Base-by-base conservation (phyloP, 2,888 invertebrate species). In the Mesochorus sp. region DNA sequence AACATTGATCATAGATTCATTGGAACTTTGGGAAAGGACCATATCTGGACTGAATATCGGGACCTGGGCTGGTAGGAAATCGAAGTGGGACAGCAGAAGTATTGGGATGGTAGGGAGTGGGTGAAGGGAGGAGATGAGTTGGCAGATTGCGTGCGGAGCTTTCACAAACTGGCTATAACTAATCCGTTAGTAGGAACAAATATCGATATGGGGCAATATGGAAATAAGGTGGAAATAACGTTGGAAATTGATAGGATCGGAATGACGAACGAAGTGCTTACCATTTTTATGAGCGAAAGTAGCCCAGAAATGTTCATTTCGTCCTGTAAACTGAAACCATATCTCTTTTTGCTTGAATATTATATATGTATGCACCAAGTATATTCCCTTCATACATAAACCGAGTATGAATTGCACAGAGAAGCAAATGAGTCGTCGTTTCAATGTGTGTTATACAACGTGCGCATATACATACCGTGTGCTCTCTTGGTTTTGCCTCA, bases 21-120 rank as follows among this genome's bases (percentile, higher is more conserved):
- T 39, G 49, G 39, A 31, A n/a, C n/a, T n/a, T n/a, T n/a, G n/a
- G 8, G 31, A 55, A 66, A 19, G 49, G 26, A 28, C 14, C 80
- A 80, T 82, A 76, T 82, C 73, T 68, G 67, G 61, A 51, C 12
- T 42, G 14, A 42, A 42, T 42, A 12, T 42, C 10, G 42, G 6
- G 42, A 3, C n/a, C n/a, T 14, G 42, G 6, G 14, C 42, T 1
- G 14, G 14, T 14, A 42, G 42, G 12, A 42, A 42, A 10, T 1
- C 42, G 2, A 10, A 3, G 1, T 3, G 42, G 3, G 42, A 2
- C 1, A 5, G 14, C 6, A 12, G 71, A 6, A 62, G 28, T 12
- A 62, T 55, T 44, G 34, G 19, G 31, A 28, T 68, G 8, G 34
- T 26, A 14, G 44, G 34, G 19, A 47, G 31, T n/a, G 24, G 31